phyloP scores from a whole-genome alignment of 2,113 vertebrate genomes.

The Bos javanicus region DNA sequence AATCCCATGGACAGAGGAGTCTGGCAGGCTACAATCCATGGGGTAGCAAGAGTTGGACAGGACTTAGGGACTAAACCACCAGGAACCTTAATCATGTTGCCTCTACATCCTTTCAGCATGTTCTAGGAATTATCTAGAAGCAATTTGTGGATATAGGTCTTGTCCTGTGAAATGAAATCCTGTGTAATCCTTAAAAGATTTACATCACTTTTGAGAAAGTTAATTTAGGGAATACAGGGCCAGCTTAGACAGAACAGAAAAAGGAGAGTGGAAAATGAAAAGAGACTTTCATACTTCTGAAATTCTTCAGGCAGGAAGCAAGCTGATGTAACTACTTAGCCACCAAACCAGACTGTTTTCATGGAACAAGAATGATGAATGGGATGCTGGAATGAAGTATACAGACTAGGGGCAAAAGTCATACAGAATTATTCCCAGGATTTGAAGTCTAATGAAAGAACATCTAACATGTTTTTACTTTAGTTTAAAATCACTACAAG shows the following conservation, averaged over 20 bases:
- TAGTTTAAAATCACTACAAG: background rate
- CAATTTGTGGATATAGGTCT: background rate
- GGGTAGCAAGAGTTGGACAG: background rate
- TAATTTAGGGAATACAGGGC: background rate
- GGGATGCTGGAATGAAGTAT: background rate
- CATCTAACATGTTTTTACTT: background rate
- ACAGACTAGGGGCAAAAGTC: background rate
- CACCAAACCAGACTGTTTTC: background rate
- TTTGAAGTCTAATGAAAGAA: background rate
- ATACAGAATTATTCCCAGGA: background rate
- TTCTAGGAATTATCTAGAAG: background rate
- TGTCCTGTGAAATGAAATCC: background rate
- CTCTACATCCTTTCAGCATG: background rate
- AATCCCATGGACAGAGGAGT: background rate
- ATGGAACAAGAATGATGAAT: background rate
- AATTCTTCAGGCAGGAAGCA: background rate
- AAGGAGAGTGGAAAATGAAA: background rate
- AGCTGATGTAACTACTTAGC: too few species aligned
- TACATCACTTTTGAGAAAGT: background rate
- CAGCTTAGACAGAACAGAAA: background rate
- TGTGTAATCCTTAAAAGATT: background rate
- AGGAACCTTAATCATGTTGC: background rate
- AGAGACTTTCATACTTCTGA: background rate
- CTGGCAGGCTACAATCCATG: background rate
- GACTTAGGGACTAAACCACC: background rate